A percentile compares a stretch with the other conserved stretches of the same genome.
Conservation (phyloP, 2,888 invertebrate genomes). For the Thumatha senex region DNA sequence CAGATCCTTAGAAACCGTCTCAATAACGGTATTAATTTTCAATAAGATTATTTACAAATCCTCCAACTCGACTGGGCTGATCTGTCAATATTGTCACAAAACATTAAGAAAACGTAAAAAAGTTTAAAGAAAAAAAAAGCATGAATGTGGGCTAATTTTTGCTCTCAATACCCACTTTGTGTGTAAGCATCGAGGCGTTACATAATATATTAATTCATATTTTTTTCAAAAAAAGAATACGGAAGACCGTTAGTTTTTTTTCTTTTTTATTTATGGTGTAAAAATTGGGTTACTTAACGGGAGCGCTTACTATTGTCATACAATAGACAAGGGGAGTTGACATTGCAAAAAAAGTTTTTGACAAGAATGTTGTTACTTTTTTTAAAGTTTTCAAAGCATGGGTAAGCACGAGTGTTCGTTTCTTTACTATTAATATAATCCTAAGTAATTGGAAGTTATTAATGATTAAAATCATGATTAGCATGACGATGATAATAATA, state of each 20-base stretch:
- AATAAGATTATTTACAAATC: slow-evolving; percentile 81
- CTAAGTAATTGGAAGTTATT: slow-evolving; percentile 52
- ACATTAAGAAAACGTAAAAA: slow-evolving; percentile 48
- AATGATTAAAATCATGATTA: slow-evolving; percentile 47
- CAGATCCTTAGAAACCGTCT: slow-evolving; percentile 57
- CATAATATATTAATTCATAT: slow-evolving; percentile 73
- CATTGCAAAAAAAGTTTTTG: slow-evolving; percentile 35
- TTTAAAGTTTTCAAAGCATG: slow-evolving; percentile 20
- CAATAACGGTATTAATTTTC: slow-evolving; percentile 75
- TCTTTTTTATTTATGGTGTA: slow-evolving; percentile 78
- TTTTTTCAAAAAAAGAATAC: slow-evolving; percentile 45
- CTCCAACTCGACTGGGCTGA: slow-evolving; percentile 62
- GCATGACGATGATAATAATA: neutral
- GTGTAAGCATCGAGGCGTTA: slow-evolving; percentile 78
- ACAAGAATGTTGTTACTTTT: slow-evolving; percentile 46
- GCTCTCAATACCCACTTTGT: slow-evolving; percentile 76
- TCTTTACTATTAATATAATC: slow-evolving; percentile 61
- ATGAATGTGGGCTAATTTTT: slow-evolving; percentile 82
- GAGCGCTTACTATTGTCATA: slow-evolving; percentile 66
- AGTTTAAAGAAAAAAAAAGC: slow-evolving; percentile 41
- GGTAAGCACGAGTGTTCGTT: slow-evolving; percentile 43
- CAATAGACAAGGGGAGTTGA: slow-evolving; percentile 38
- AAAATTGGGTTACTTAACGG: slow-evolving; percentile 84
- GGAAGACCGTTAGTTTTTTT: slow-evolving; percentile 76
- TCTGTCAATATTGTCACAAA: slow-evolving; percentile 82